A percentile compares a stretch with the other conserved stretches of the same genome.
Conservation (phyloP, 2,888 invertebrate genomes). For the Microdon myrmicae region DNA sequence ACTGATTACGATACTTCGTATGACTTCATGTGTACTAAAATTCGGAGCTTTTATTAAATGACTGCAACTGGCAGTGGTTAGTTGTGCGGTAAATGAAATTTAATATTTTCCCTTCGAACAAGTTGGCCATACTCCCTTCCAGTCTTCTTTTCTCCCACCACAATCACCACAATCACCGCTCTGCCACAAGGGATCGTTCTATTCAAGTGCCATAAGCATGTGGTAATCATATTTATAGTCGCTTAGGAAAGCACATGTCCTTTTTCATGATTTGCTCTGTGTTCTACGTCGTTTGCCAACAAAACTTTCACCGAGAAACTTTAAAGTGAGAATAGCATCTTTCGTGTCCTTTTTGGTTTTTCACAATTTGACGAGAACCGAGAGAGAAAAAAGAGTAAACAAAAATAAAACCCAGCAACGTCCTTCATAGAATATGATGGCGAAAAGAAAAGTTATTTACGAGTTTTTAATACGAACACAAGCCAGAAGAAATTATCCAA, state of each 20-base stretch:
- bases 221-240: conserved; percentile 50
- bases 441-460: conserved; percentile 40
- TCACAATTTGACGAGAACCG: conserved; percentile 29
- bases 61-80: conserved; percentile 47
- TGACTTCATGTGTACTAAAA: too few species aligned
- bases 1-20: too few species aligned
- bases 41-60: too few species aligned
- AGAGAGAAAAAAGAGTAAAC: conserved; percentile 11
- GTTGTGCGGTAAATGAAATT: conserved; percentile 46
- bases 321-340: conserved; percentile 19
- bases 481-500: conserved; percentile 14
- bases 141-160: background rate
- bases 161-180: too few species aligned
- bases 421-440: too few species aligned
- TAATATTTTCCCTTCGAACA: conserved; percentile 40
- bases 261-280: conserved; percentile 17
- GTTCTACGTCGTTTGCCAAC: conserved; percentile 28
- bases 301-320: conserved; percentile 35
- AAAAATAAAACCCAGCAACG: too few species aligned
- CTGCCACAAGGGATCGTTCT: conserved; percentile 1
- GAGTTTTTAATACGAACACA: conserved; percentile 38
- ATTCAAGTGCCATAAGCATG: conserved; percentile 39
- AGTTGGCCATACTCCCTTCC: conserved; percentile 1
- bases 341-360: conserved; percentile 12
- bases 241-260: conserved; percentile 32